Percentiles rank a stretch among this genome's conserved stretches.
These are phyloP conservation scores for Aspiorhynchus laticeps DNA, from an alignment of 2,113 vertebrate genomes.

Conservation along the genomic window DNA sequence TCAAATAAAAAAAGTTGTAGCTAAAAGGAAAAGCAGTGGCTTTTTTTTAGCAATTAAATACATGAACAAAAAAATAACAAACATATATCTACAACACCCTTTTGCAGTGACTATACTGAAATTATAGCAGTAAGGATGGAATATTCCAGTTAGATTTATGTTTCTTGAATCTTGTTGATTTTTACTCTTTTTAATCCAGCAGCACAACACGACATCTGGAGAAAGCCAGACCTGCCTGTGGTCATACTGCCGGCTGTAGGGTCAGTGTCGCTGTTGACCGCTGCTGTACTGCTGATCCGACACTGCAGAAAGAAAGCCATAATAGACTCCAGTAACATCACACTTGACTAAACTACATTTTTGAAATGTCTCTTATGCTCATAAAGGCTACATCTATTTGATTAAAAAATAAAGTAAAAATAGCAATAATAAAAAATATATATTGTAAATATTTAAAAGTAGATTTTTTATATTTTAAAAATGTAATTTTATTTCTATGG, in stretches of 20 bases:
- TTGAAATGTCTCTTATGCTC: too few relatives aligned
- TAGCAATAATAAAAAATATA: too few relatives aligned
- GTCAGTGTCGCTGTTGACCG: constrained; percentile 33
- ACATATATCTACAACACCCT: not conserved
- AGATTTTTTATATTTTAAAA: too few relatives aligned
- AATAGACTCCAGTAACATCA: not conserved
- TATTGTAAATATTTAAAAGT: too few relatives aligned
- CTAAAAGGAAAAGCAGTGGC: too few relatives aligned
- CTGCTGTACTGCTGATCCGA: not conserved
- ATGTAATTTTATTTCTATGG: too few relatives aligned
- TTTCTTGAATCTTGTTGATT: not conserved
- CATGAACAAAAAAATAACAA: too few relatives aligned
- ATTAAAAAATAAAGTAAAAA: too few relatives aligned
- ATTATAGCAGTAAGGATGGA: not conserved
- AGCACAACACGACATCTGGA: not conserved
- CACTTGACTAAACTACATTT: not conserved
- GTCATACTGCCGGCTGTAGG: constrained; percentile 4
- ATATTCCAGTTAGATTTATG: not conserved
- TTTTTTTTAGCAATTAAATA: too few relatives aligned
- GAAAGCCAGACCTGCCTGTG: not conserved
- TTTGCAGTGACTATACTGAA: not conserved
- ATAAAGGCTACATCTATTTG: too few relatives aligned
- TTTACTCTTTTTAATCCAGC: not conserved
- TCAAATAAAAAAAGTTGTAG: too few relatives aligned
- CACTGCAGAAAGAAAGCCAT: constrained; percentile 3